These are phyloP conservation scores for Drosophila prolongata DNA, from an alignment of 2,888 invertebrate species.

Conservation along the genomic window DNA sequence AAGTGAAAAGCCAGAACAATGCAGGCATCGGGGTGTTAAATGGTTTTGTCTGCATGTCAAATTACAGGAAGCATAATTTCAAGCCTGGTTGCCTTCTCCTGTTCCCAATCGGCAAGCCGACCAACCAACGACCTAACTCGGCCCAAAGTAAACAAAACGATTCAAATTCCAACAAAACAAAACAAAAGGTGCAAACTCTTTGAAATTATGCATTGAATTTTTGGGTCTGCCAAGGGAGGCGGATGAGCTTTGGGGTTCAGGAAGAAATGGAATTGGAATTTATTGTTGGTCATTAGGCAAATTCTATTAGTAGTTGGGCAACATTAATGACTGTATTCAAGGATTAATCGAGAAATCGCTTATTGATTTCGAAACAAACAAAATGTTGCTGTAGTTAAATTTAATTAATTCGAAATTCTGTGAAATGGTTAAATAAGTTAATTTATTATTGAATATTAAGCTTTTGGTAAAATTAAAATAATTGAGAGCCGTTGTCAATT, in stretches of 20 bases:
- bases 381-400: neutral
- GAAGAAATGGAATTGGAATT: conserved; percentile 16
- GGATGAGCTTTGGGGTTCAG: conserved; percentile 6
- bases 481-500: too few relatives aligned
- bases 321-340: conserved; percentile 4
- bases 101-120: conserved; percentile 42
- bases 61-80: conserved; percentile 78
- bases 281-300: conserved; percentile 39
- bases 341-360: conserved; percentile 7
- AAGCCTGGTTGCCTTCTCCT: conserved; percentile 67
- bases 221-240: conserved; percentile 10
- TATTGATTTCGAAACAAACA: neutral
- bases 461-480: too few relatives aligned
- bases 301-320: conserved; percentile 13
- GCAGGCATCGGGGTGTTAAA: conserved; percentile 76
- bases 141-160: conserved; percentile 36
- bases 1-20: conserved; percentile 51
- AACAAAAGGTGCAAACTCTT: conserved; percentile 52
- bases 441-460: too few relatives aligned
- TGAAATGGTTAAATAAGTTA: neutral
- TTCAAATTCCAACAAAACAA: conserved; percentile 20
- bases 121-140: conserved; percentile 18
- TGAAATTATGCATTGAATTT: conserved; percentile 55
- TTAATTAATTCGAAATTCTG: neutral
- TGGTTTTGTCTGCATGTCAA: conserved; percentile 78